Conservation (phyloP, 2,888 invertebrate genomes). For the Mythimna loreyi region DNA sequence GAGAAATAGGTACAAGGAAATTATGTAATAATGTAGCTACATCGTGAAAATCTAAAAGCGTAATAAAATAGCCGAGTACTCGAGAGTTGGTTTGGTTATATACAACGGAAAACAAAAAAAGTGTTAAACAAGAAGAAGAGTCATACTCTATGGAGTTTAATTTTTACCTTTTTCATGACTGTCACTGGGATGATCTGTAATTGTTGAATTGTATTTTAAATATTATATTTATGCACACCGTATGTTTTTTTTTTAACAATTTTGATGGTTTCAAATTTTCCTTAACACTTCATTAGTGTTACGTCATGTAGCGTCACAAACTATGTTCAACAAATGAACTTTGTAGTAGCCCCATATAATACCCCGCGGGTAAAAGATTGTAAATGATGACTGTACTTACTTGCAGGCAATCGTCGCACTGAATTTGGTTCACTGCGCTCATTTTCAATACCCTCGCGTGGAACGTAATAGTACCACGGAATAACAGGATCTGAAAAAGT, state of each 20-base stretch:
- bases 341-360: background rate
- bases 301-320: background rate
- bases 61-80: slow-evolving; percentile 5
- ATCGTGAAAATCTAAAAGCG: slow-evolving; percentile 3
- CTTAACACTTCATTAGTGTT: background rate
- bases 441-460: slow-evolving; percentile 93
- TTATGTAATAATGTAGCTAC: slow-evolving; percentile 1
- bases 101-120: slow-evolving; percentile 49
- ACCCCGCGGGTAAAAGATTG: background rate
- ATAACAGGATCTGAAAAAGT: slow-evolving; percentile 95
- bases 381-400: slow-evolving; percentile 75
- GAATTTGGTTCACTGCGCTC: slow-evolving; percentile 94
- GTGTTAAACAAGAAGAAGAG: slow-evolving; percentile 57
- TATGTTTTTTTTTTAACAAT: background rate
- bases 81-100: slow-evolving; percentile 26
- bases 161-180: slow-evolving; percentile 85
- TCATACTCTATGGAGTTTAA: slow-evolving; percentile 62
- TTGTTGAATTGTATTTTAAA: slow-evolving; percentile 58
- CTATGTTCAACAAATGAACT: background rate
- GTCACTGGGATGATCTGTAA: slow-evolving; percentile 86
- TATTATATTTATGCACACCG: slow-evolving; percentile 4
- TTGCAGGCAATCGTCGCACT: slow-evolving; percentile 92
- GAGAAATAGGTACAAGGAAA: slow-evolving; percentile 8
- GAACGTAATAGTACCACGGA: slow-evolving; percentile 98
- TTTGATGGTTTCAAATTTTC: background rate